Conservation (phyloP, 2,888 invertebrate species). For the Bombylius discolor region DNA sequence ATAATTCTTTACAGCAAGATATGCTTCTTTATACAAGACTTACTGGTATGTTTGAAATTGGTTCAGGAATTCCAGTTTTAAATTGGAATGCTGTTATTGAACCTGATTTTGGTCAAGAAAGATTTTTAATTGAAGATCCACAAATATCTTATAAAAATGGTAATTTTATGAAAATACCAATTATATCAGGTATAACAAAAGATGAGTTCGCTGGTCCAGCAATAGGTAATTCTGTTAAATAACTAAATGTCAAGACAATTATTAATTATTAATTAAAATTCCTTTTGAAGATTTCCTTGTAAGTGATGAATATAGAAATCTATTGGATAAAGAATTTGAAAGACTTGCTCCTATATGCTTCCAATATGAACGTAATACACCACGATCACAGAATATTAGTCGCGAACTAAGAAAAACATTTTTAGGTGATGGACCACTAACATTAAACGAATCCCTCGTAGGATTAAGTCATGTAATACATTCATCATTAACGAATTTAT, state of each 20-base stretch:
- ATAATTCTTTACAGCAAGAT: neutral
- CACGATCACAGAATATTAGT: constrained; percentile 40
- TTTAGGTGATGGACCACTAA: constrained; percentile 21
- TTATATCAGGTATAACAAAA: constrained; percentile 50
- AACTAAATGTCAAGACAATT: too few relatives aligned
- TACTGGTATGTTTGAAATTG: constrained; percentile 33
- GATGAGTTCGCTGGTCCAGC: constrained; percentile 54
- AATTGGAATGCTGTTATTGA: constrained; percentile 54
- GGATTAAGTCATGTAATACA: constrained; percentile 7
- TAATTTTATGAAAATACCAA: constrained; percentile 47
- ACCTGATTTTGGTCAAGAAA: constrained; percentile 49
- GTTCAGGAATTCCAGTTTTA: constrained; percentile 27
- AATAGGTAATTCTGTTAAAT: constrained; percentile 38
- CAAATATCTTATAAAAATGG: constrained; percentile 43
- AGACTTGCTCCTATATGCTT: constrained; percentile 52
- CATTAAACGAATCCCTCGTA: constrained; percentile 22
- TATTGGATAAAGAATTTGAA: constrained; percentile 48
- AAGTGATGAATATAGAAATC: constrained; percentile 40
- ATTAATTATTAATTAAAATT: neutral
- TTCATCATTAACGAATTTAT: neutral
- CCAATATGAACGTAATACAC: constrained; percentile 42
- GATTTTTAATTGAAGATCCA: constrained; percentile 51
- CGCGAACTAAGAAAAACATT: constrained; percentile 37
- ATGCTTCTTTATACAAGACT: neutral
- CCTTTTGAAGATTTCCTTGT: constrained; percentile 38